A percentile compares a stretch with the other conserved stretches of the same genome.
Evolutionary conservation across 2,113 vertebrate species (phyloP).

Genomic region (Cavia porcellus): DNA sequence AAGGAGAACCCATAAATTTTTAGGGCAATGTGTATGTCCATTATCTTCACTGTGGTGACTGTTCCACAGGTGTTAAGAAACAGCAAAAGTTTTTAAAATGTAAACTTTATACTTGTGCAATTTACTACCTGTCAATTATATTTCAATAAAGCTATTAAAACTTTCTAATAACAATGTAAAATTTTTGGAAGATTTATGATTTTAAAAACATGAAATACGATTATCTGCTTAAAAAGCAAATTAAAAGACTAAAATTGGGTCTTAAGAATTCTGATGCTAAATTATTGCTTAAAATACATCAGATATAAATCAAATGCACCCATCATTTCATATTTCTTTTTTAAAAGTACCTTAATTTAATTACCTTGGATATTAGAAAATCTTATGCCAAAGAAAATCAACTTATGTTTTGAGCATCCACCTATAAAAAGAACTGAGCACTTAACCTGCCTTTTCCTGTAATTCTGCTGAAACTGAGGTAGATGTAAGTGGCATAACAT

Average conservation of each 20-base stretch:
- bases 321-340: slow-evolving; percentile 3
- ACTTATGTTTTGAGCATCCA: neutral
- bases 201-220: slow-evolving; percentile 21
- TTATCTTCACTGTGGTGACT: neutral
- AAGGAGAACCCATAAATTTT: neutral
- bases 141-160: slow-evolving; percentile 43
- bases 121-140: neutral
- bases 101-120: neutral
- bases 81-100: slow-evolving; percentile 18
- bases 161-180: slow-evolving; percentile 3
- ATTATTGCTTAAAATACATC: neutral
- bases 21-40: neutral
- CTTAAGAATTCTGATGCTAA: neutral
- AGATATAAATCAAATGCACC: neutral
- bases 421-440: neutral
- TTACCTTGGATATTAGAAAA: neutral
- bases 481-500: neutral
- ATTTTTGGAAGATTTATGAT: slow-evolving; percentile 17
- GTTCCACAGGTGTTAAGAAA: neutral
- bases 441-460: neutral
- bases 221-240: slow-evolving; percentile 40
- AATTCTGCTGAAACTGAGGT: neutral
- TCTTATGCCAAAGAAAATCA: neutral
- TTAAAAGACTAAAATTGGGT: slow-evolving; percentile 2
- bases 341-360: neutral